Evolutionary conservation across 1,140 invertebrate species (phyloP).

Genomic region (Lucilia cuprina): DNA sequence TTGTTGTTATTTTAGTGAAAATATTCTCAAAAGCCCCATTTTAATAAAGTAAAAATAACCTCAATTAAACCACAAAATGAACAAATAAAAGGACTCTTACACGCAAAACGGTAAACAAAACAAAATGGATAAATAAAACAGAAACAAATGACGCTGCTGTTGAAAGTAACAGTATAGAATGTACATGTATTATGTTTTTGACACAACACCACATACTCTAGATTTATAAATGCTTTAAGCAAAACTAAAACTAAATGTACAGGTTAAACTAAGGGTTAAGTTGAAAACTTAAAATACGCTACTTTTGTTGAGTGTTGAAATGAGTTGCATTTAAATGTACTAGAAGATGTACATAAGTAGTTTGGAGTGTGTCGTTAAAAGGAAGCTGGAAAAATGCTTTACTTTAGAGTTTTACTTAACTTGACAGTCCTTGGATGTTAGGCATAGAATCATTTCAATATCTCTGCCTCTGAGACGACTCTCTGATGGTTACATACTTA

Average conservation of each 20-base stretch:
- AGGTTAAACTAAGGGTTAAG: too few relatives aligned
- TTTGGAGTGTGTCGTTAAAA: too few relatives aligned
- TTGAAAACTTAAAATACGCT: background rate
- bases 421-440: too few relatives aligned
- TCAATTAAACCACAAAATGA: constrained; percentile 32
- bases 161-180: constrained; percentile 28
- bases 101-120: constrained; percentile 14
- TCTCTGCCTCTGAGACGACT: too few relatives aligned
- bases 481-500: too few relatives aligned
- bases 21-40: background rate
- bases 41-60: constrained; percentile 13
- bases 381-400: too few relatives aligned
- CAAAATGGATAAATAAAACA: background rate
- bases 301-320: background rate
- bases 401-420: too few relatives aligned
- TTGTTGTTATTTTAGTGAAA: background rate
- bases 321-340: background rate
- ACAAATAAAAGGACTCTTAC: constrained; percentile 25
- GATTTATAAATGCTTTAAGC: too few relatives aligned
- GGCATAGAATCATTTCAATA: too few relatives aligned
- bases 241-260: too few relatives aligned
- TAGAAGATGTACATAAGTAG: background rate
- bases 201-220: too few relatives aligned
- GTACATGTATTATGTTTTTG: background rate
- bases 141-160: background rate